phyloP scores from a whole-genome alignment of 2,888 invertebrate species.

The Epinotia ramella region DNA sequence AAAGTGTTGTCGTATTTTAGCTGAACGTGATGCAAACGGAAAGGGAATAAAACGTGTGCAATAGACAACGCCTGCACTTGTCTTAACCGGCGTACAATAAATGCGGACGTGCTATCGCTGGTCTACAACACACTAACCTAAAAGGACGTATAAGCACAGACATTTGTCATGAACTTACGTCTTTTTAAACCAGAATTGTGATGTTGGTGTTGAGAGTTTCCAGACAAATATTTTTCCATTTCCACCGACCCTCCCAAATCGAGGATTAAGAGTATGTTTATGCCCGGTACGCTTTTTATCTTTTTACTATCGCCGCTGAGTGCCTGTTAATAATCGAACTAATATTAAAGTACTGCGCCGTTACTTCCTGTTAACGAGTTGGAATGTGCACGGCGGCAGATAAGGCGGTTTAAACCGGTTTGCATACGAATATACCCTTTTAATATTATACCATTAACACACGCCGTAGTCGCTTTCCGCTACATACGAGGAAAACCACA shows the following conservation, averaged over 20 bases:
- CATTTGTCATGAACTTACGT: constrained; percentile 11
- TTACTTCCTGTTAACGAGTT: constrained; percentile 37
- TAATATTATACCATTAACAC: background rate
- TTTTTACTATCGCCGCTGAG: constrained; percentile 54
- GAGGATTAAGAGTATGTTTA: constrained; percentile 74
- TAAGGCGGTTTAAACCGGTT: background rate
- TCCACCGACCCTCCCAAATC: constrained; percentile 70
- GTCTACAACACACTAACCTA: constrained; percentile 44
- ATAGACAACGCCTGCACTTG: constrained; percentile 61
- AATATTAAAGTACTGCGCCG: constrained; percentile 39
- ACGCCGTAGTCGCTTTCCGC: too few species aligned
- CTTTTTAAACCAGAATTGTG: background rate
- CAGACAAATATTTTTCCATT: constrained; percentile 85
- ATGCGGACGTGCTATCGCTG: constrained; percentile 63
- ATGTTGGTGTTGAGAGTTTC: constrained; percentile 46
- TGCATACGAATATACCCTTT: background rate
- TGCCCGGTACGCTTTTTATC: constrained; percentile 60
- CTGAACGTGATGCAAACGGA: constrained; percentile 56
- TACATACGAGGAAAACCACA: too few species aligned
- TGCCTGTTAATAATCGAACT: constrained; percentile 46
- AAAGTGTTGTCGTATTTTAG: constrained; percentile 40
- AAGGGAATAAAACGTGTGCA: constrained; percentile 46
- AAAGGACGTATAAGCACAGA: background rate
- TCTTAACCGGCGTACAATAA: constrained; percentile 68
- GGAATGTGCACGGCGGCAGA: constrained; percentile 15